Evolutionary conservation across 2,113 vertebrate genomes (phyloP).

Genomic region (Piliocolobus tephrosceles): DNA sequence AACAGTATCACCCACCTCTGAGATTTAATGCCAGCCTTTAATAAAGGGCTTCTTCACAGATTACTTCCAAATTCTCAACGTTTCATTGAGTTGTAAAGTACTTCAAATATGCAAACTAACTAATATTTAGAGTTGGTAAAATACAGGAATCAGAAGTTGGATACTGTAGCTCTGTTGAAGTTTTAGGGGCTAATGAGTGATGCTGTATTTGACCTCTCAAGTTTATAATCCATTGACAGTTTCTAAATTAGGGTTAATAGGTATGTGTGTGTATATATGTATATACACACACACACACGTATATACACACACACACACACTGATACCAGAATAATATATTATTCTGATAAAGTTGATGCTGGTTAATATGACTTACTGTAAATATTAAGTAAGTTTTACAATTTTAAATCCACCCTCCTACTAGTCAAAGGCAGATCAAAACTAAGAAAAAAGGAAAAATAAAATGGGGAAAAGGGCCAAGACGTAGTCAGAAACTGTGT

Average conservation of each 20-base stretch:
- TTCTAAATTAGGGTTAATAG: background rate
- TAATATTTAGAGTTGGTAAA: background rate
- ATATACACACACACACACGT: too few species aligned
- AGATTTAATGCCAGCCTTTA: background rate
- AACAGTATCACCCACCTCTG: background rate
- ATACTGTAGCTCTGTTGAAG: background rate
- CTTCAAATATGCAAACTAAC: background rate
- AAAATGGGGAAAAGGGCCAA: background rate
- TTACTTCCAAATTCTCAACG: background rate
- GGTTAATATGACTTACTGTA: background rate
- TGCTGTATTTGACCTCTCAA: background rate
- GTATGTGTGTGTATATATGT: fast-evolving
- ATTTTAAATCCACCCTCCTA: background rate
- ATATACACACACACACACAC: too few species aligned
- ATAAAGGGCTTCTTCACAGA: background rate
- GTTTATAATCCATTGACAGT: background rate
- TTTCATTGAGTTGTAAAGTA: background rate
- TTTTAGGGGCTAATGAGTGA: background rate
- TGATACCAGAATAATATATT: too few species aligned
- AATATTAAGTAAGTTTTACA: background rate
- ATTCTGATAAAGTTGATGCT: background rate
- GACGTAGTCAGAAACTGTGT: background rate
- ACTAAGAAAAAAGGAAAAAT: background rate
- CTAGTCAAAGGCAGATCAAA: background rate
- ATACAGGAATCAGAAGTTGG: background rate